Evolutionary conservation across 2,888 invertebrate genomes (phyloP).

Genomic region (Drosophila aldrichi): DNA sequence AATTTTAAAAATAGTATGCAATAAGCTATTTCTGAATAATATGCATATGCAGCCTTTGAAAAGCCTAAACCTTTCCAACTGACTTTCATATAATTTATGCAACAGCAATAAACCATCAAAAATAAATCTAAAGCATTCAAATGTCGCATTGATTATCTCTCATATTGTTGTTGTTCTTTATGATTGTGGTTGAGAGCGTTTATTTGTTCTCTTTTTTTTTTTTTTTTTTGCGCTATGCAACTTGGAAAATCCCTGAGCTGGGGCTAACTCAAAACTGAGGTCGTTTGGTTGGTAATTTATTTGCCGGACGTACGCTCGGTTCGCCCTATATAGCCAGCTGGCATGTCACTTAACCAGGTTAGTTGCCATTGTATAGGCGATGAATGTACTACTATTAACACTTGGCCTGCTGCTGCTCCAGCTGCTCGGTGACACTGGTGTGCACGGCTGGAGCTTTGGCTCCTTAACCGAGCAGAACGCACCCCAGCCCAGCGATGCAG

Average conservation of each 20-base stretch:
- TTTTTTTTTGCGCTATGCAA: slow-evolving; percentile 33
- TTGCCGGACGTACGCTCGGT: slow-evolving; percentile 27
- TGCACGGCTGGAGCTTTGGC: slow-evolving; percentile 57
- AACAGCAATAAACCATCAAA: background rate
- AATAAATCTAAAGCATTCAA: slow-evolving; percentile 23
- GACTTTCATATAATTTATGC: background rate
- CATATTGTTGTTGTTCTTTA: background rate
- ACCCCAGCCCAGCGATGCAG: slow-evolving; percentile 59
- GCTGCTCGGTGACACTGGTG: slow-evolving; percentile 28
- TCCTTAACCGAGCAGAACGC: slow-evolving; percentile 24
- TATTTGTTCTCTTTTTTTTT: background rate
- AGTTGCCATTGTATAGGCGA: slow-evolving; percentile 57
- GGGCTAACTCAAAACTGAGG: slow-evolving; percentile 43
- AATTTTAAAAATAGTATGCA: too few species aligned
- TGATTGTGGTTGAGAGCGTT: slow-evolving; percentile 16
- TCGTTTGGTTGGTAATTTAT: slow-evolving; percentile 62
- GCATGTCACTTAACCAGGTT: slow-evolving; percentile 38
- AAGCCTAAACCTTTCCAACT: too few species aligned
- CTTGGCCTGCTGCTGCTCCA: slow-evolving; percentile 40
- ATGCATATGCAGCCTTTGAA: too few species aligned
- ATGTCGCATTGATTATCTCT: background rate
- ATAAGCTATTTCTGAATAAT: too few species aligned
- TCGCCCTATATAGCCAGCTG: slow-evolving; percentile 63
- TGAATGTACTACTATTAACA: slow-evolving; percentile 49
- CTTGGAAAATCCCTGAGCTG: slow-evolving; percentile 67